Percentiles rank a stretch among this genome's conserved stretches.
phyloP scores from a whole-genome alignment of 2,797 vertebrate species.

The Channallabes apus region DNA sequence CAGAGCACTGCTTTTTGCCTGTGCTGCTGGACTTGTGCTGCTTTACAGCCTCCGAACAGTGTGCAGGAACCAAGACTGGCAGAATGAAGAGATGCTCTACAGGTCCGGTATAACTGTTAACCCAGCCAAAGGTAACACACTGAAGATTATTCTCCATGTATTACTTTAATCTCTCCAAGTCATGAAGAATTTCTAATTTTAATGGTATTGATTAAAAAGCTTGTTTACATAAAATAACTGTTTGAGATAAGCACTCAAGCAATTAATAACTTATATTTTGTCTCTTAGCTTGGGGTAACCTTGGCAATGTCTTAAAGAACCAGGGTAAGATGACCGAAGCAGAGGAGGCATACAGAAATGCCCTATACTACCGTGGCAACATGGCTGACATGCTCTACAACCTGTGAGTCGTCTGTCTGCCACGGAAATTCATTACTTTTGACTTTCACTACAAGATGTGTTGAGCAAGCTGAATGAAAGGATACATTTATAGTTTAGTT shows the following conservation, averaged over 20 bases:
- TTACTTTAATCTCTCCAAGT: neutral
- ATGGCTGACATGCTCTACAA: constrained; percentile 99
- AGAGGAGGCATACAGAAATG: constrained; percentile 94
- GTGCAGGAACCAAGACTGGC: constrained; percentile 94
- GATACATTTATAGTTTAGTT: neutral
- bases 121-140: constrained; percentile 91
- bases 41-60: constrained; percentile 90
- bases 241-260: neutral
- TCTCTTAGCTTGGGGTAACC: constrained; percentile 95
- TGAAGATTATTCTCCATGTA: neutral
- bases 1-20: constrained; percentile 84
- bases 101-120: constrained; percentile 98
- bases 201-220: neutral
- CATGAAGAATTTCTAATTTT: neutral
- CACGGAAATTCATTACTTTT: neutral
- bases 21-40: constrained; percentile 82
- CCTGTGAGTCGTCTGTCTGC: constrained; percentile 82
- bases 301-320: constrained; percentile 99
- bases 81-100: constrained; percentile 98
- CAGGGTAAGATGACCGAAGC: constrained; percentile 94
- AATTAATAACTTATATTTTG: constrained; percentile 29
- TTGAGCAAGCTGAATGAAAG: neutral
- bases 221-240: neutral
- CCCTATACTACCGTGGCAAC: constrained; percentile 97
- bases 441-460: neutral